Conservation (phyloP, 2,888 invertebrate genomes). For the Diplazon laetatorius region DNA sequence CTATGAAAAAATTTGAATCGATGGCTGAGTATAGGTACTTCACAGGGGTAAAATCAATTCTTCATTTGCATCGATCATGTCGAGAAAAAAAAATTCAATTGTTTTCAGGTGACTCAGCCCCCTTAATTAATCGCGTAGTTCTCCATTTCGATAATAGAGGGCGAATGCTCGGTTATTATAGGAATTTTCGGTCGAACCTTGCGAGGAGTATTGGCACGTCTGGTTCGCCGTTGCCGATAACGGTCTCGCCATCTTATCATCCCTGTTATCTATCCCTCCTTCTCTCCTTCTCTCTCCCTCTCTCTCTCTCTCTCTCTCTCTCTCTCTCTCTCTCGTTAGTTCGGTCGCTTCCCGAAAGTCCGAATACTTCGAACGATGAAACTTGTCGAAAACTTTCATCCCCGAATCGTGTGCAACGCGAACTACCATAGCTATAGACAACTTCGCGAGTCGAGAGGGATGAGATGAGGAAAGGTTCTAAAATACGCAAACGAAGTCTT, state of each 20-base stretch:
- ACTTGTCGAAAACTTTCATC: conserved; percentile 50
- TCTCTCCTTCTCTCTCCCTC: neutral
- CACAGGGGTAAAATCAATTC: too few species aligned
- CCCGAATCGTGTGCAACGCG: conserved; percentile 25
- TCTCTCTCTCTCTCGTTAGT: conserved; percentile 15
- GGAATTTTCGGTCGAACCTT: conserved; percentile 10
- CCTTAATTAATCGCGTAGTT: too few species aligned
- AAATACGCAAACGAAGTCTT: conserved; percentile 42
- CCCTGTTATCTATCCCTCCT: conserved; percentile 12
- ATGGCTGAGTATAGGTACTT: too few species aligned
- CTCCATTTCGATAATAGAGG: conserved; percentile 24
- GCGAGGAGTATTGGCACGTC: neutral
- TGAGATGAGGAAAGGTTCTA: neutral
- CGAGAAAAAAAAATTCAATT: too few species aligned
- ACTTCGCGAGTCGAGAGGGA: conserved; percentile 18
- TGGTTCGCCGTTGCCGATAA: conserved; percentile 6
- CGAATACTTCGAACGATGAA: conserved; percentile 36
- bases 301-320: neutral
- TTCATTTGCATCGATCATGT: too few species aligned
- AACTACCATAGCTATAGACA: conserved; percentile 21
- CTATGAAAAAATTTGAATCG: too few species aligned
- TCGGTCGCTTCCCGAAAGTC: conserved; percentile 3
- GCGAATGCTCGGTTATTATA: conserved; percentile 24
- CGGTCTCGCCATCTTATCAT: conserved; percentile 2
- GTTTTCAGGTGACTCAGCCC: too few species aligned